These are phyloP conservation scores for Petrocephalus sullivani DNA, from an alignment of 2,797 vertebrate genomes.

Conservation along the genomic window DNA sequence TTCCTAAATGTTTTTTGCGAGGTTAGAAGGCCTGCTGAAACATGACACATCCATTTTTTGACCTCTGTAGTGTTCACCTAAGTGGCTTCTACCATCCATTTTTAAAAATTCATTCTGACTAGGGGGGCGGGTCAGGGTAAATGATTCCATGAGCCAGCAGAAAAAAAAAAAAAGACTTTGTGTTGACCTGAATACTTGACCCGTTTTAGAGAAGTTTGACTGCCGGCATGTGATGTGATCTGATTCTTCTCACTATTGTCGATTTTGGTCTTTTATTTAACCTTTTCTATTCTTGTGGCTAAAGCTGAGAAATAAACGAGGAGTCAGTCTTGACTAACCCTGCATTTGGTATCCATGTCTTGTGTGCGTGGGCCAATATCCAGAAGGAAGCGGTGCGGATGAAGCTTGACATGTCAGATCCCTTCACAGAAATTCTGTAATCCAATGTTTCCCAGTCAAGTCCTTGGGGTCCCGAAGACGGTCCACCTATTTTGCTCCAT, in stretches of 20 bases:
- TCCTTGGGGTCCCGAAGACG: neutral
- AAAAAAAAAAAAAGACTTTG: neutral
- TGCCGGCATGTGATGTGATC: neutral
- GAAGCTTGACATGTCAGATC: neutral
- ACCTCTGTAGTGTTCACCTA: neutral
- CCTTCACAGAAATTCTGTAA: neutral
- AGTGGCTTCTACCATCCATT: neutral
- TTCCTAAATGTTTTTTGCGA: neutral
- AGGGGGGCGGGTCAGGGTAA: neutral
- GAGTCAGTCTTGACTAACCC: neutral
- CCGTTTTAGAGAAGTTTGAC: neutral
- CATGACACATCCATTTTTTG: neutral
- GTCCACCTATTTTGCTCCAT: neutral
- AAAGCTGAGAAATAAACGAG: conserved; percentile 20
- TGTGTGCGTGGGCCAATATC: neutral
- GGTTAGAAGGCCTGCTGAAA: neutral
- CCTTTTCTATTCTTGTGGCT: neutral
- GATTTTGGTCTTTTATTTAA: neutral
- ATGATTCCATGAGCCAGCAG: neutral
- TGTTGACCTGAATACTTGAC: neutral
- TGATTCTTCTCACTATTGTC: neutral
- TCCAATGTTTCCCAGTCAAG: too few relatives aligned
- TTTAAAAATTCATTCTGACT: neutral
- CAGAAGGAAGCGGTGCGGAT: neutral
- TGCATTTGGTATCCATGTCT: conserved; percentile 14